Base-by-base conservation (phyloP, 2,113 vertebrate genomes). In the Austrofundulus limnaeus region DNA sequence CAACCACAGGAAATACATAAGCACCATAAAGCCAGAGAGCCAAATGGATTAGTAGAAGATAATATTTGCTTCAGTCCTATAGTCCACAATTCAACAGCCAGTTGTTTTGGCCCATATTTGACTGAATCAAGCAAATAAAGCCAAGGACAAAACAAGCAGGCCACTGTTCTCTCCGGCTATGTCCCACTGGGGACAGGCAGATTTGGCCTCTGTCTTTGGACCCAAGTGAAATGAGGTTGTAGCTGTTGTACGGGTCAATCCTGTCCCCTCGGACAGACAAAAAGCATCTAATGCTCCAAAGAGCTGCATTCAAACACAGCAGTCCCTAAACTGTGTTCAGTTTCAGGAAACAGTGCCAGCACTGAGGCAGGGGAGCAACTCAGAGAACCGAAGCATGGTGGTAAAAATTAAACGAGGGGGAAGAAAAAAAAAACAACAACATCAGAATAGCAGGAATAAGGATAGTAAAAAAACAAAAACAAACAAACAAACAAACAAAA, bases 111-210 rank as follows among this genome's bases (percentile, higher is more conserved):
- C 56, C 56, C 51, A 69, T 34, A 17, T 72, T 70, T 68, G 57
- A 37, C 66, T 68, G 55, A 71, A 72, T 61, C 57, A 61, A 49
- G 60, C 70, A 81, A 74, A 46, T 51, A 61, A 70, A 68, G 83
- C 83, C 81, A 87, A 87, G 47, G 54, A 70, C 77, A 57, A 78
- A 85, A 89, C 86, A 90, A 85, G 81, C 73, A 66, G 59, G 53
- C 83, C 78, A 86, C 80, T 86, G 86, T 89, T 90, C 82, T 78
- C 61, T 63, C 55, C 78, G 60, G 70, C 62, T 50, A 50, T 59
- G 63, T 70, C 82, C 85, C 82, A 73, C 71, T 78, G 47, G 65
- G 70, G 72, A 80, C 70, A 23, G 51, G 77, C 64, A 59, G 76
- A 83, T 84, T 72, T 77, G 82, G 70, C 71, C 12, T 17, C 28